Evolutionary conservation across 2,797 vertebrate species (phyloP).

Genomic region (Rhinatrema bivittatum): DNA sequence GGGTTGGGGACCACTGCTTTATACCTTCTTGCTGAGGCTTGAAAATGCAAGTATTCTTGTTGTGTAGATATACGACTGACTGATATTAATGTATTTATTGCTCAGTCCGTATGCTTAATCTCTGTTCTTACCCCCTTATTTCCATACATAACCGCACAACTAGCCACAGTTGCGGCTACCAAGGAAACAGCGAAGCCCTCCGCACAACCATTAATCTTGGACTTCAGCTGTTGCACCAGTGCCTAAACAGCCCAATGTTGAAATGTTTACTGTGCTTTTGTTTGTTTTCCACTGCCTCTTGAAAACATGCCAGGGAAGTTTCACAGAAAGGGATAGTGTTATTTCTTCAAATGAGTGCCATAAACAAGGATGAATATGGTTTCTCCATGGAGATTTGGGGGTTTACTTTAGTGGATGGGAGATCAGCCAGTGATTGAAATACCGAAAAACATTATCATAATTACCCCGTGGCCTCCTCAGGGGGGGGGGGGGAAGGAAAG

Average conservation of each 20-base stretch:
- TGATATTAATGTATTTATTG: too few relatives aligned
- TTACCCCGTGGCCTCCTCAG: not conserved
- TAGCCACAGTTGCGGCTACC: too few relatives aligned
- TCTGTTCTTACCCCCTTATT: too few relatives aligned
- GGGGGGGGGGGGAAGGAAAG: not conserved
- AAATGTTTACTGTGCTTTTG: not conserved
- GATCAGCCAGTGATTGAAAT: constrained; percentile 29
- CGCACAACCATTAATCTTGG: not conserved
- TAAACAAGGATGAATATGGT: constrained; percentile 20
- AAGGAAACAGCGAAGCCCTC: too few relatives aligned
- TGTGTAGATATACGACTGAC: too few relatives aligned
- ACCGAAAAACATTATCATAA: constrained; percentile 26
- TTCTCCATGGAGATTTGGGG: constrained; percentile 12
- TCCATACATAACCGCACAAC: too few relatives aligned
- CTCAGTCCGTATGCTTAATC: too few relatives aligned
- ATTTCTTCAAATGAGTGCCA: constrained; percentile 25
- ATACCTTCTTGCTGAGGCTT: too few relatives aligned
- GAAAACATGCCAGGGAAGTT: constrained; percentile 14
- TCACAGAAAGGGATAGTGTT: constrained; percentile 16
- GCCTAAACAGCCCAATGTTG: not conserved
- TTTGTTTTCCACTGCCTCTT: constrained; percentile 8
- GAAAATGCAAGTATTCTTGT: too few relatives aligned
- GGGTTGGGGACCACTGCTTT: too few relatives aligned
- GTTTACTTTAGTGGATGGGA: constrained; percentile 27
- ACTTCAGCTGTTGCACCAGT: not conserved